Percentiles rank a stretch among this genome's conserved stretches.
Conservation (phyloP, 2,113 vertebrate genomes). For the Grammomys dolichurus region DNA sequence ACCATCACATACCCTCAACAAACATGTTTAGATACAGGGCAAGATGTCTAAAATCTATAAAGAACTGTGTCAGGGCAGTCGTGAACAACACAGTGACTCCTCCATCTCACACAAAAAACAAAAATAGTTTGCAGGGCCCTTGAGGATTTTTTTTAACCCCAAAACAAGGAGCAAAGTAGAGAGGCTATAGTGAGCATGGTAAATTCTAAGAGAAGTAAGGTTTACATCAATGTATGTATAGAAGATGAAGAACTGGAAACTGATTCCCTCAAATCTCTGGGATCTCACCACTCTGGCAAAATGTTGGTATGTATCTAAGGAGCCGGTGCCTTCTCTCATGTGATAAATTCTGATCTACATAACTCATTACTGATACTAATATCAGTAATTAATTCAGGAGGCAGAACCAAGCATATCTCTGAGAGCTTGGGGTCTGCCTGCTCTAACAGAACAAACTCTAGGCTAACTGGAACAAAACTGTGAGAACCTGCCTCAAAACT, state of each 20-base stretch:
- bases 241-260: neutral
- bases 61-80: neutral
- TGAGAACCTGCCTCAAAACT: neutral
- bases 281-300: neutral
- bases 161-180: neutral
- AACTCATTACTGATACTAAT: slow-evolving; percentile 19
- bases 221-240: neutral
- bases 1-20: neutral
- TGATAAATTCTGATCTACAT: slow-evolving; percentile 22
- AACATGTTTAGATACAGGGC: neutral
- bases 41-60: neutral
- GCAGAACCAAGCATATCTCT: neutral
- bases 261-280: neutral
- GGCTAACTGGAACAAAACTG: accelerated
- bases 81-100: neutral
- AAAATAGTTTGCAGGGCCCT: neutral
- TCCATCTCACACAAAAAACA: neutral
- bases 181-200: neutral
- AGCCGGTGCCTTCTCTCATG: neutral
- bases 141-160: neutral
- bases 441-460: neutral
- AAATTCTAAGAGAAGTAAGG: neutral
- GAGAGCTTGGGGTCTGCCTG: neutral
- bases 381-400: slow-evolving; percentile 34
- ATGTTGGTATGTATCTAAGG: neutral